Base-by-base conservation (phyloP, 1,140 invertebrate species). In the Pristionchus pacificus region DNA sequence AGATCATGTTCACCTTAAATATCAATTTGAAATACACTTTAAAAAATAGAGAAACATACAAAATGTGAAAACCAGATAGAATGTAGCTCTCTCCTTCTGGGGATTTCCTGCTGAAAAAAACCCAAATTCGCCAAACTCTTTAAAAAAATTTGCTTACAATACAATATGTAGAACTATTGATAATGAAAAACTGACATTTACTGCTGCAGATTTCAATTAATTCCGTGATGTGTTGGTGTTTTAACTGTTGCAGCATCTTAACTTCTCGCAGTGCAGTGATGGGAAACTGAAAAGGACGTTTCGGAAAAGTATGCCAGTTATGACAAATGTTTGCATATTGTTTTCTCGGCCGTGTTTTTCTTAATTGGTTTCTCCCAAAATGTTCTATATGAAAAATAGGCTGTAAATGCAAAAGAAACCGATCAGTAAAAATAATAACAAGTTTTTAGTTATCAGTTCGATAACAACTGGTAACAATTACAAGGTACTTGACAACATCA, bases 11-110 rank as follows among this genome's bases (percentile, higher is more conserved):
- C 96, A 86, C 38, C 38, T 49, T 49, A 10, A 49, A 49, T 19
- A 49, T 10, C 19, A 49, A 49, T 49, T 49, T 19, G 19, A 49
- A 49, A 49, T 49, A 19, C 19, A 19, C 38, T 49, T n/a, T n/a
- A n/a, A n/a, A n/a, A n/a, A n/a, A n/a, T n/a, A n/a, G n/a, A n/a
- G n/a, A n/a, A n/a, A n/a, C n/a, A n/a, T 49, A 49, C 95, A 98
- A 83, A 98, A 98, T 77, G 98, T 95, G 86, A 99, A 98, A 0
- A 98, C 92, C 71, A 99, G 86, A 84, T 95, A 98, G 84, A 98
- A 98, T 0, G 93, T 97, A 2, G 93, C 93, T 72, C 77, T 71
- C 14, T 79, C 80, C 57, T 70, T 74, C 38, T 49, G 6, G 0
- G 59, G 58, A 78, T 84, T 80, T 90, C 93, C 74, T 90, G 84